Conservation (phyloP, 2,797 vertebrate species). For the Gastrophryne carolinensis region DNA sequence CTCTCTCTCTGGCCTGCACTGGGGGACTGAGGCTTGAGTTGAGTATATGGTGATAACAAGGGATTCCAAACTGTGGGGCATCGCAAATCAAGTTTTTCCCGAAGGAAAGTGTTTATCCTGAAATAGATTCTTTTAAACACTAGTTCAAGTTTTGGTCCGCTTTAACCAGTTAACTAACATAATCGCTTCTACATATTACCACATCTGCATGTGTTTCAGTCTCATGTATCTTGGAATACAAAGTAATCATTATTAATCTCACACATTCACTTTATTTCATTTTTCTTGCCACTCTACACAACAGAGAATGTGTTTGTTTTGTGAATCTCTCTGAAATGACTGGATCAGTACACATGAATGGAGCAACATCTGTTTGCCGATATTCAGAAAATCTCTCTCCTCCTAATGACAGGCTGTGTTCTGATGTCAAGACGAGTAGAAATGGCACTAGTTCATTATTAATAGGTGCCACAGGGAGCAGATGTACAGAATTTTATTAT, state of each 20-base stretch:
- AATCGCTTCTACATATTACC: too few relatives aligned
- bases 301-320: neutral
- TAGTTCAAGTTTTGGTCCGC: too few relatives aligned
- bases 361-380: slow-evolving; percentile 25
- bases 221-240: too few relatives aligned
- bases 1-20: too few relatives aligned
- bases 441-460: slow-evolving; percentile 27
- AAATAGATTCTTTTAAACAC: too few relatives aligned
- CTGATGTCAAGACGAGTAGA: slow-evolving; percentile 26
- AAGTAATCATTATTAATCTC: neutral
- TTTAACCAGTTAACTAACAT: too few relatives aligned
- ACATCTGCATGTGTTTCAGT: too few relatives aligned
- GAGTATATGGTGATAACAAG: too few relatives aligned
- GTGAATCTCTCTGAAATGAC: slow-evolving; percentile 14
- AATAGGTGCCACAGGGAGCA: slow-evolving; percentile 31
- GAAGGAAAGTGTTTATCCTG: too few relatives aligned
- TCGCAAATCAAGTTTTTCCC: too few relatives aligned
- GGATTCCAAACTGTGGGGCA: too few relatives aligned
- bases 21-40: too few relatives aligned
- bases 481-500: slow-evolving; percentile 29
- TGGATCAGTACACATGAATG: slow-evolving; percentile 5
- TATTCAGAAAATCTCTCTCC: slow-evolving; percentile 15
- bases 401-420: slow-evolving; percentile 29
- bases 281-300: neutral
- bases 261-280: neutral